phyloP scores from a whole-genome alignment of 2,888 invertebrate species.

The Cephus nigrinus region DNA sequence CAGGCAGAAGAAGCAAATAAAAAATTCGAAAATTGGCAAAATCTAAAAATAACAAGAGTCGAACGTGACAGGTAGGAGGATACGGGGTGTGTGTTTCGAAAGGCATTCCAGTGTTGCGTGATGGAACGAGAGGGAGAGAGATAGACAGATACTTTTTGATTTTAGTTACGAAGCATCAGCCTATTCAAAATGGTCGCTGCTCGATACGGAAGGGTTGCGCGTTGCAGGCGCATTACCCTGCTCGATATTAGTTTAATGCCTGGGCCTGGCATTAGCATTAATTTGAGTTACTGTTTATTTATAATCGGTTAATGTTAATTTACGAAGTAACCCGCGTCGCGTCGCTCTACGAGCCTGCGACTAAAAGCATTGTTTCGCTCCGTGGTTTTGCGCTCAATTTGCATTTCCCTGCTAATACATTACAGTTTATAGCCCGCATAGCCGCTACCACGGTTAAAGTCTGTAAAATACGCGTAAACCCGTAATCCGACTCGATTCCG shows the following conservation, averaged over 20 bases:
- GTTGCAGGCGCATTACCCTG: background rate
- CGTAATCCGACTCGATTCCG: background rate
- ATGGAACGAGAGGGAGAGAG: background rate
- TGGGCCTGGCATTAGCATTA: conserved; percentile 55
- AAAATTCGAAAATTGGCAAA: too few relatives aligned
- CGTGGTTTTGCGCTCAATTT: conserved; percentile 61
- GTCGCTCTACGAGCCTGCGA: conserved; percentile 28
- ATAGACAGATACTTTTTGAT: background rate
- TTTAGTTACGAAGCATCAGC: background rate
- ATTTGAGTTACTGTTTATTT: conserved; percentile 61
- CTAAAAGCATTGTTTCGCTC: conserved; percentile 61
- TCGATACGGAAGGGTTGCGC: background rate
- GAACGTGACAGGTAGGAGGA: too few relatives aligned
- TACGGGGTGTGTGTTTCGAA: too few relatives aligned
- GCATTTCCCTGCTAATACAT: conserved; percentile 60
- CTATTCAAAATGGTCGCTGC: background rate
- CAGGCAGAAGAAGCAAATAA: too few relatives aligned
- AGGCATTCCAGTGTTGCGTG: too few relatives aligned
- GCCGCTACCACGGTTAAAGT: conserved; percentile 43
- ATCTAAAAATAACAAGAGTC: too few relatives aligned
- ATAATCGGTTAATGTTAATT: conserved; percentile 61
- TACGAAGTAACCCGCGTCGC: conserved; percentile 47
- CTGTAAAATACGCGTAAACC: conserved; percentile 51
- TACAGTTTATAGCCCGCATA: conserved; percentile 53
- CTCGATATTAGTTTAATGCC: conserved; percentile 51